A percentile compares a stretch with the other conserved stretches of the same genome.
phyloP scores from a whole-genome alignment of 2,888 invertebrate species.

The Drosophila aldrichi region DNA sequence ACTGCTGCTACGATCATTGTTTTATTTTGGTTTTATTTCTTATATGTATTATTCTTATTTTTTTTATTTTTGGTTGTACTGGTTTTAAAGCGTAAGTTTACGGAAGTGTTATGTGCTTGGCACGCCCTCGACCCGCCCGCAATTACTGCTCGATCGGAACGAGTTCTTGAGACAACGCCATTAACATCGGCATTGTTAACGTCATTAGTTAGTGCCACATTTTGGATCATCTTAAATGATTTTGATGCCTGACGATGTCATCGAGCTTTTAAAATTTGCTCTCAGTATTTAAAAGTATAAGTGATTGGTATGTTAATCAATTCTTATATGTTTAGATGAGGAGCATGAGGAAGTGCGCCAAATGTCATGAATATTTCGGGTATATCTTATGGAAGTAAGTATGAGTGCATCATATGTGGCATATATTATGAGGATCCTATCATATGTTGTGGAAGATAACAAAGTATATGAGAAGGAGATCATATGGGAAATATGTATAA shows the following conservation, averaged over 20 bases:
- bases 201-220: conserved; percentile 67
- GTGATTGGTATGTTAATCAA: conserved; percentile 2
- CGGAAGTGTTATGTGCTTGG: conserved; percentile 49
- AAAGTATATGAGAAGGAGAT: neutral
- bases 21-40: conserved; percentile 15
- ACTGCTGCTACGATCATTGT: conserved; percentile 59
- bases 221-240: conserved; percentile 47
- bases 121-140: conserved; percentile 44
- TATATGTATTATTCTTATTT: neutral
- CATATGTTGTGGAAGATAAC: neutral
- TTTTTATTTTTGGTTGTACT: conserved; percentile 36
- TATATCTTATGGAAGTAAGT: neutral
- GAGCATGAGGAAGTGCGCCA: conserved; percentile 2
- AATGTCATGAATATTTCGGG: neutral
- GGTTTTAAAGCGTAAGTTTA: conserved; percentile 53
- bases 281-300: conserved; percentile 17
- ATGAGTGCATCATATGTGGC: neutral
- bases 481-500: neutral
- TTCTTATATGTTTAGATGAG: neutral
- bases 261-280: conserved; percentile 9
- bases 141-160: conserved; percentile 48
- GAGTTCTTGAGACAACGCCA: conserved; percentile 52
- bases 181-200: conserved; percentile 55
- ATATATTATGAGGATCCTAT: neutral
- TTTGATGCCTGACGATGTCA: conserved; percentile 40